These are phyloP conservation scores for Rhinolophus sinicus DNA, from an alignment of 2,113 vertebrate genomes.

Conservation along the genomic window DNA sequence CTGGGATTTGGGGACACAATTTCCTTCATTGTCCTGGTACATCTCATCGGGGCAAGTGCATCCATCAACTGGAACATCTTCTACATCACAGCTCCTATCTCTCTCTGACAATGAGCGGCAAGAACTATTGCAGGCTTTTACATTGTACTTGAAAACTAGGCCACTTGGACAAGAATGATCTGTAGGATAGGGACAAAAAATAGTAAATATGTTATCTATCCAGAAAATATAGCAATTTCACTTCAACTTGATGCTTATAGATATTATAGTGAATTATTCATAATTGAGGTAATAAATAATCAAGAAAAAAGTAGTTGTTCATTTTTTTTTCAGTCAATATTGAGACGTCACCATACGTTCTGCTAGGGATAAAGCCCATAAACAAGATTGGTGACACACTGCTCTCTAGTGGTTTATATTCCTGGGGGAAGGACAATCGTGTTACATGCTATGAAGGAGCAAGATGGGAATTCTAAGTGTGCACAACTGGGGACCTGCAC, in stretches of 20 bases:
- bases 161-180: conserved; percentile 75
- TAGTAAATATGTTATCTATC: not conserved
- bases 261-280: not conserved
- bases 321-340: not conserved
- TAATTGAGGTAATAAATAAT: not conserved
- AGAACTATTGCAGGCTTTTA: conserved; percentile 78
- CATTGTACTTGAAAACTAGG: conserved; percentile 77
- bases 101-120: conserved; percentile 73
- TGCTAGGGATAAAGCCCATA: not conserved
- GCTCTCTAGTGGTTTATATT: not conserved
- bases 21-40: conserved; percentile 72
- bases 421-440: not conserved
- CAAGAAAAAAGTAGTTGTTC: not conserved
- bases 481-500: not conserved
- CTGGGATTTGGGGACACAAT: conserved; percentile 67
- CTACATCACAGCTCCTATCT: conserved; percentile 75
- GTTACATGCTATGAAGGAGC: not conserved
- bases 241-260: not conserved
- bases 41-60: conserved; percentile 76
- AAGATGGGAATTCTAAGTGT: not conserved
- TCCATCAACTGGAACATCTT: conserved; percentile 73
- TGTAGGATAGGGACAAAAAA: conserved; percentile 44
- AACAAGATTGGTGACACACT: not conserved
- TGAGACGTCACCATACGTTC: not conserved
- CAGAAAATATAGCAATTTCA: not conserved